A percentile compares a stretch with the other conserved stretches of the same genome.
Evolutionary conservation across 1,140 invertebrate genomes (phyloP).

Genomic region (Drepana arcuata): DNA sequence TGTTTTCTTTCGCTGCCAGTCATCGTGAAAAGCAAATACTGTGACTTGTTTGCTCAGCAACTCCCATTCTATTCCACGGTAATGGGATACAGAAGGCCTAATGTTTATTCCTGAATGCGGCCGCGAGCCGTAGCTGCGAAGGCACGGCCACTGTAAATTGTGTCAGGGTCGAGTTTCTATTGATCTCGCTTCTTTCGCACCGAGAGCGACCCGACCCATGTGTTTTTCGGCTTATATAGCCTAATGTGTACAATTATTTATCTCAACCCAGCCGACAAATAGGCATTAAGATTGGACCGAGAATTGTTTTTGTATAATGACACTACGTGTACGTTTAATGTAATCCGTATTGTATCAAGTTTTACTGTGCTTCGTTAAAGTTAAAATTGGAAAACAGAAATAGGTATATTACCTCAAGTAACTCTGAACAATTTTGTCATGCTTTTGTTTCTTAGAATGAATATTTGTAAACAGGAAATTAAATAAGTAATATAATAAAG

Average conservation of each 20-base stretch:
- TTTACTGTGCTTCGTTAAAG: too few relatives aligned
- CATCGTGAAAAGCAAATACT: too few relatives aligned
- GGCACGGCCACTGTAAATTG: constrained; percentile 56
- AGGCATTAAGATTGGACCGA: constrained; percentile 4
- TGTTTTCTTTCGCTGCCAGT: too few relatives aligned
- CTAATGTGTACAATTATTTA: constrained; percentile 22
- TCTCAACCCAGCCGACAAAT: constrained; percentile 13
- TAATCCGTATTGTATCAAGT: too few relatives aligned
- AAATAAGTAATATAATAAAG: too few relatives aligned
- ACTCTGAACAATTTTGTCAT: too few relatives aligned
- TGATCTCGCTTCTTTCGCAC: constrained; percentile 57
- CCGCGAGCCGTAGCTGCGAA: constrained; percentile 37
- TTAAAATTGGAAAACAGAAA: too few relatives aligned
- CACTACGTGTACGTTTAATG: too few relatives aligned
- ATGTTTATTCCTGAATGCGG: constrained; percentile 50
- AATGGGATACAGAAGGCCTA: constrained; percentile 38
- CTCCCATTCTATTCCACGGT: constrained; percentile 22
- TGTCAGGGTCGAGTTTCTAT: constrained; percentile 64
- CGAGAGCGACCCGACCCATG: constrained; percentile 33
- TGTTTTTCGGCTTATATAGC: constrained; percentile 22
- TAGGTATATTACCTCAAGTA: too few relatives aligned
- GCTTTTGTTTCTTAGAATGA: too few relatives aligned
- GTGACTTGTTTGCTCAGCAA: constrained; percentile 23
- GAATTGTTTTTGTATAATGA: constrained; percentile 8
- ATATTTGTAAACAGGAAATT: too few relatives aligned